phyloP scores from a whole-genome alignment of 53 echinoderm and acorn worm genomes.

The Paracentrotus lividus region DNA sequence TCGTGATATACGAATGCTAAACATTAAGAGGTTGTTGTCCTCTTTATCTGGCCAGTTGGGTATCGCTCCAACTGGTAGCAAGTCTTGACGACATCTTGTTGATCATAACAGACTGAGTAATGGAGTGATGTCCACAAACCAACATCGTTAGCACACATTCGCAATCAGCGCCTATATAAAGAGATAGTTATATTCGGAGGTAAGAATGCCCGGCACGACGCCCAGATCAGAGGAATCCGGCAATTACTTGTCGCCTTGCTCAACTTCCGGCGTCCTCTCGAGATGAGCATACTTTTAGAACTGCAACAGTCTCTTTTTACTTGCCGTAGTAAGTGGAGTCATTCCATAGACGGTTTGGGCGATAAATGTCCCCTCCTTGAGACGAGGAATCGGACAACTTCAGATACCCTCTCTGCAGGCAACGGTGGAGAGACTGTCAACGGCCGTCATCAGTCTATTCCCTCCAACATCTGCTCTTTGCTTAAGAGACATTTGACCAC shows the following conservation, averaged over 20 bases:
- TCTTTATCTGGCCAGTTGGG: neutral
- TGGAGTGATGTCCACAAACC: neutral
- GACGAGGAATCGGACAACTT: neutral
- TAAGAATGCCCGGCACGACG: neutral
- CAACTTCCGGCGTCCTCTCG: neutral
- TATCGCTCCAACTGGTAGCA: neutral
- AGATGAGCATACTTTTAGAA: neutral
- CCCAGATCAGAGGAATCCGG: neutral
- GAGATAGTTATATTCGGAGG: neutral
- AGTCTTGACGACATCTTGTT: neutral
- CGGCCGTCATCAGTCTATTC: neutral
- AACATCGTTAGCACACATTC: neutral
- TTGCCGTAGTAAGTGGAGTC: neutral
- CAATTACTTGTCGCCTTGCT: neutral
- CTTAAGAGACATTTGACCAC: neutral
- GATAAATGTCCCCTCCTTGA: neutral
- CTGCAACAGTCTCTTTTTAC: neutral
- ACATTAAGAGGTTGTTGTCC: neutral
- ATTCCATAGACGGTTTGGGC: neutral
- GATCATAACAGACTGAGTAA: neutral
- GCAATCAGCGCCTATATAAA: neutral
- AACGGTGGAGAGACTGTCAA: neutral
- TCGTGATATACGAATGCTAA: neutral
- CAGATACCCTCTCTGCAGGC: neutral
- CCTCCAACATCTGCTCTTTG: neutral